Conservation (phyloP, 92 coral and sea anemone genomes). For the Metridium senile region DNA sequence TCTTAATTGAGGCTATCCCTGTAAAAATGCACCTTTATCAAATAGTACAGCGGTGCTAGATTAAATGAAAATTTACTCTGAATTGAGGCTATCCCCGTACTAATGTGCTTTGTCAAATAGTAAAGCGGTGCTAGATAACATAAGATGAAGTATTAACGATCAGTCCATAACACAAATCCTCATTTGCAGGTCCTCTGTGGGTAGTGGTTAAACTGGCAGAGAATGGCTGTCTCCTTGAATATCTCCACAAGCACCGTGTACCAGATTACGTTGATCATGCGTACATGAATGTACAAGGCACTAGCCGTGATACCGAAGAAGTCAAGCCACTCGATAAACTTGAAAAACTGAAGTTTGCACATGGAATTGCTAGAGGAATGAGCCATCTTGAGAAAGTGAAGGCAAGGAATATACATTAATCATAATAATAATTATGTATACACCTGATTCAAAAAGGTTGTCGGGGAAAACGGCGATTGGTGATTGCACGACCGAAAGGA, state of each 20-base stretch:
- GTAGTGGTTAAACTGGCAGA: constrained; percentile 69
- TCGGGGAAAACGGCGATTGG: no score
- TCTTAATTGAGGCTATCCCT: no score
- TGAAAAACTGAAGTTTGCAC: constrained; percentile 61
- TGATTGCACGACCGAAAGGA: no score
- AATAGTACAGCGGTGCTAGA: no score
- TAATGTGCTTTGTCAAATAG: no score
- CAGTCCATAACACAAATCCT: no score
- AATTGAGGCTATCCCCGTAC: no score
- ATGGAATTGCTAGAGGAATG: constrained; percentile 79
- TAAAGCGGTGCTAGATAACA: no score
- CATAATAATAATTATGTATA: background rate
- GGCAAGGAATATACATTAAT: constrained; percentile 20
- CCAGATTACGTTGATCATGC: constrained; percentile 33
- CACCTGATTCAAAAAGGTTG: no score
- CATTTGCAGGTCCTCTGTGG: constrained; percentile 69
- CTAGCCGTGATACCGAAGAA: background rate
- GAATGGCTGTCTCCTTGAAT: constrained; percentile 61
- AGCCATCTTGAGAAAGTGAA: constrained; percentile 61
- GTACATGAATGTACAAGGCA: constrained; percentile 27
- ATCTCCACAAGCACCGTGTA: constrained; percentile 51
- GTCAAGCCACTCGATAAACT: constrained; percentile 22
- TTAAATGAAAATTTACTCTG: no score
- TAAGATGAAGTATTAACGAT: no score
- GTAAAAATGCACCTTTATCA: no score